phyloP scores from a whole-genome alignment of 1,140 invertebrate species.

The Megalonaias nervosa region DNA sequence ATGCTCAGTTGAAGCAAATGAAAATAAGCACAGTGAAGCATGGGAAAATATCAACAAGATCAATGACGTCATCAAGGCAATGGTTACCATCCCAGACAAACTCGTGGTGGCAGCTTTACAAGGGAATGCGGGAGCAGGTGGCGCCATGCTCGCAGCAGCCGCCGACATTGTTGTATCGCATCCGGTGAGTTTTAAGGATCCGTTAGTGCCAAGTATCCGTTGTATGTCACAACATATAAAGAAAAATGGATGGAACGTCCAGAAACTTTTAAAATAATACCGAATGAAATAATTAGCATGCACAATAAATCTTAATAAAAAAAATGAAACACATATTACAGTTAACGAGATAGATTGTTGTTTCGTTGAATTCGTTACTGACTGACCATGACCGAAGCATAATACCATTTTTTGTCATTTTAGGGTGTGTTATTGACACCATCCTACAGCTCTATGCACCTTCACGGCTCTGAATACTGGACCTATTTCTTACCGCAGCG shows the following conservation, averaged over 20 bases:
- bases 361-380: too few relatives aligned
- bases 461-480: slow-evolving; percentile 17
- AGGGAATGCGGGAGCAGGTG: slow-evolving; percentile 14
- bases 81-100: slow-evolving; percentile 1
- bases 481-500: slow-evolving; percentile 8
- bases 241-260: too few relatives aligned
- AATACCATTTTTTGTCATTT: not conserved
- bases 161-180: slow-evolving; percentile 6
- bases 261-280: too few relatives aligned
- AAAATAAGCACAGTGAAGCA: not conserved
- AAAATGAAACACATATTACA: too few relatives aligned
- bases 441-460: slow-evolving; percentile 5
- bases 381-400: too few relatives aligned
- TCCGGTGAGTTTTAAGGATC: not conserved
- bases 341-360: too few relatives aligned
- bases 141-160: not conserved
- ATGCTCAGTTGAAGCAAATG: not conserved
- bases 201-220: too few relatives aligned
- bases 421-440: slow-evolving; percentile 13
- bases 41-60: slow-evolving; percentile 16
- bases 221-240: too few relatives aligned
- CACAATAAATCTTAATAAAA: too few relatives aligned
- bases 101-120: slow-evolving; percentile 8
- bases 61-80: slow-evolving; percentile 13
- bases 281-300: too few relatives aligned